These are phyloP conservation scores for Ennomos quercinarius DNA, from an alignment of 2,888 invertebrate genomes.

Conservation along the genomic window DNA sequence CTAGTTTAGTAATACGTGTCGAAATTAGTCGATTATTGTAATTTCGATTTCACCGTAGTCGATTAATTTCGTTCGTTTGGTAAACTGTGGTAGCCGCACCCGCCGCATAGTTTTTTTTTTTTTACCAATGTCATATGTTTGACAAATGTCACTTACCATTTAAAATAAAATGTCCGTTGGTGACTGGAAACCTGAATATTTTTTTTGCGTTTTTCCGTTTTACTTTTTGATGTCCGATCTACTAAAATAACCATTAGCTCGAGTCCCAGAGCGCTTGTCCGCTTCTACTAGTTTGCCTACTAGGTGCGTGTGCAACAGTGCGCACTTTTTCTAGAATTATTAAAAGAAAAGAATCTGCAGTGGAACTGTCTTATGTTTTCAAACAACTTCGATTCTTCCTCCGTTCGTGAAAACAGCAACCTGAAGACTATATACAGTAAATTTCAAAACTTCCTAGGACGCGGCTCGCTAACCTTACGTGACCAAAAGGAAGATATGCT, in stretches of 20 bases:
- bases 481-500: slow-evolving; percentile 51
- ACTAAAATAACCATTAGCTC: slow-evolving; percentile 17
- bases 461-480: slow-evolving; percentile 36
- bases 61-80: no score
- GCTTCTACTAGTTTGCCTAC: slow-evolving; percentile 1
- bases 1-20: no score
- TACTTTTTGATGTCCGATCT: slow-evolving; percentile 26
- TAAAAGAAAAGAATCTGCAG: neutral
- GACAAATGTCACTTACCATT: no score
- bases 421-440: slow-evolving; percentile 59
- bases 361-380: slow-evolving; percentile 64
- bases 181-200: slow-evolving; percentile 37
- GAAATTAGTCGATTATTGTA: no score
- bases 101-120: no score
- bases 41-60: no score
- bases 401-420: slow-evolving; percentile 53
- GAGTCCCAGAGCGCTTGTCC: no score
- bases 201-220: slow-evolving; percentile 43
- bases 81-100: no score
- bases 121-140: no score
- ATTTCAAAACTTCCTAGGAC: slow-evolving; percentile 60
- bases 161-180: slow-evolving; percentile 53
- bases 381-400: slow-evolving; percentile 53
- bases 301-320: neutral
- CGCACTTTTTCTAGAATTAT: neutral